Conservation (phyloP, 1,140 invertebrate species). For the Pseudoatta argentina region DNA sequence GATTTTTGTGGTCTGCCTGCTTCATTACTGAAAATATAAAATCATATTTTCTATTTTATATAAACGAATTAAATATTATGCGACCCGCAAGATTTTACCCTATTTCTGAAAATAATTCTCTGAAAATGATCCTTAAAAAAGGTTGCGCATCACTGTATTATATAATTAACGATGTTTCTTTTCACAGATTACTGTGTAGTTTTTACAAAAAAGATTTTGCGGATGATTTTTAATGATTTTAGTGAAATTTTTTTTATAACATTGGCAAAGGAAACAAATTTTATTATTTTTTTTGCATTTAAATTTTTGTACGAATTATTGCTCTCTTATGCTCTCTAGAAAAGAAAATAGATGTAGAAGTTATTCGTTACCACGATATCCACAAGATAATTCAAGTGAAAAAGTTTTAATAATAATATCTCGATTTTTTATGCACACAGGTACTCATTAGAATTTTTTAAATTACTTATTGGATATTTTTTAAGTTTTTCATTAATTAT, state of each 20-base stretch:
- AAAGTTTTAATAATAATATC: background rate
- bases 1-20: too few relatives aligned
- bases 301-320: conserved; percentile 8
- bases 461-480: conserved; percentile 41
- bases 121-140: too few relatives aligned
- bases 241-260: background rate
- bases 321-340: conserved; percentile 39
- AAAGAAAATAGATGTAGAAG: conserved; percentile 26
- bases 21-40: too few relatives aligned
- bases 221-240: background rate
- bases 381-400: conserved; percentile 1
- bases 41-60: too few relatives aligned
- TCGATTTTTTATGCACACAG: background rate
- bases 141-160: too few relatives aligned
- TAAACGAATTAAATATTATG: too few relatives aligned
- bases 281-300: background rate
- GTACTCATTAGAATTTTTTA: conserved; percentile 22
- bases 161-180: background rate
- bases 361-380: background rate
- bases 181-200: background rate
- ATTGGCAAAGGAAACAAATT: background rate
- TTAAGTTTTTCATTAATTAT: conserved; percentile 3
- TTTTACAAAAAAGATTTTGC: background rate
- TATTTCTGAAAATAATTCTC: too few relatives aligned
- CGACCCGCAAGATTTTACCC: too few relatives aligned